Conservation (phyloP, 2,113 vertebrate species). For the Apodemus speciosus region DNA sequence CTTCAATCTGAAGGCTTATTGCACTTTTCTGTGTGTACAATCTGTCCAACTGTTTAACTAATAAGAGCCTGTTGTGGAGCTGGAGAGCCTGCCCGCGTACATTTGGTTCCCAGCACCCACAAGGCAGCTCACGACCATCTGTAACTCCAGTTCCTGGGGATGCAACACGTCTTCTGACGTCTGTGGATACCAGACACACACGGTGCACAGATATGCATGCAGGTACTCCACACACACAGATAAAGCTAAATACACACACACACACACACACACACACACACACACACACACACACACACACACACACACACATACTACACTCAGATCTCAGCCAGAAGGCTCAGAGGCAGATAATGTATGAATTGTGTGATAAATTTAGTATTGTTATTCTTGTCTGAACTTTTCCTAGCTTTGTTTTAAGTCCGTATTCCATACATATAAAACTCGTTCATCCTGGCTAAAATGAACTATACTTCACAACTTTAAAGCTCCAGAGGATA, state of each 20-base stretch:
- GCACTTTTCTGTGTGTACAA: neutral
- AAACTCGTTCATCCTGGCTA: slow-evolving; percentile 10
- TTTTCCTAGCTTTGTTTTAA: neutral
- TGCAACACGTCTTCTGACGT: neutral
- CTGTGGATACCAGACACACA: neutral
- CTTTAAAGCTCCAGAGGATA: slow-evolving; percentile 20
- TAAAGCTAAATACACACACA: neutral
- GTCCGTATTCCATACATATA: slow-evolving; percentile 21
- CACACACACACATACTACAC: neutral
- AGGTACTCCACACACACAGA: neutral
- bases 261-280: neutral
- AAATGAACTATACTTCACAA: slow-evolving; percentile 7
- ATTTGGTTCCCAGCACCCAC: neutral
- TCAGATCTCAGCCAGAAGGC: neutral
- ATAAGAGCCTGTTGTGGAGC: neutral
- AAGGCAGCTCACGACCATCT: neutral
- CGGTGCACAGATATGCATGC: neutral
- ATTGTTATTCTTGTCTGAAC: neutral
- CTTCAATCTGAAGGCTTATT: neutral
- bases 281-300: neutral
- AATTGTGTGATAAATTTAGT: neutral
- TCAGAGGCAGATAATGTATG: neutral
- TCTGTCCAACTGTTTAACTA: neutral
- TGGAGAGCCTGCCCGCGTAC: neutral
- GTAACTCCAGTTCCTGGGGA: neutral